Conservation (phyloP, 2,888 invertebrate species). For the Masnerella sp. region DNA sequence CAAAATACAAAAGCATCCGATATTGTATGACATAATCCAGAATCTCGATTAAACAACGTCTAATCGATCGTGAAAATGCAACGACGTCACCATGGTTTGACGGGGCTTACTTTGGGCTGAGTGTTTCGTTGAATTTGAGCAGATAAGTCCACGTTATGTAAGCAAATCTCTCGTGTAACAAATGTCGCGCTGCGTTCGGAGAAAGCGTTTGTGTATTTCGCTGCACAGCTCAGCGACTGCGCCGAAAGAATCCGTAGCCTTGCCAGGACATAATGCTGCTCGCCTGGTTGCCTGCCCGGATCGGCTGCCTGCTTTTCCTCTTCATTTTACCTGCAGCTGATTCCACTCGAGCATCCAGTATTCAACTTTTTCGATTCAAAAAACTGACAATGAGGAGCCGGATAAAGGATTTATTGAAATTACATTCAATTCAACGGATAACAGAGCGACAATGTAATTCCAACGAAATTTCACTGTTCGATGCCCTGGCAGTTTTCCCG, state of each 20-base stretch:
- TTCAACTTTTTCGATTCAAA: slow-evolving; percentile 60
- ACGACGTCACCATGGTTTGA: slow-evolving; percentile 22
- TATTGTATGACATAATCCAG: too few species aligned
- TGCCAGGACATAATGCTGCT: slow-evolving; percentile 50
- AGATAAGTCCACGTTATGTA: slow-evolving; percentile 49
- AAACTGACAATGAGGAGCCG: slow-evolving; percentile 57
- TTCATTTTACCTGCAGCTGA: slow-evolving; percentile 60
- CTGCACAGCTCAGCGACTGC: slow-evolving; percentile 49
- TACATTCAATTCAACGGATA: slow-evolving; percentile 58
- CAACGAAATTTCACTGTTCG: slow-evolving; percentile 55
- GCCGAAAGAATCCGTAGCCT: slow-evolving; percentile 55
- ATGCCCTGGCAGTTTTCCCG: slow-evolving; percentile 48
- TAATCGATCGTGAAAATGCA: slow-evolving; percentile 53
- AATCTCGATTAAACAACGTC: too few species aligned
- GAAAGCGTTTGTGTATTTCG: slow-evolving; percentile 53
- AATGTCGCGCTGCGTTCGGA: slow-evolving; percentile 56
- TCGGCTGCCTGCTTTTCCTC: slow-evolving; percentile 52
- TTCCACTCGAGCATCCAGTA: slow-evolving; percentile 60
- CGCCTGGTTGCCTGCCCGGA: slow-evolving; percentile 48
- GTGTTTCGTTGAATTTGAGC: slow-evolving; percentile 43
- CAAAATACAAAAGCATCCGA: too few species aligned
- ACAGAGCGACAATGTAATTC: slow-evolving; percentile 51
- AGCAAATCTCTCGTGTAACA: slow-evolving; percentile 57
- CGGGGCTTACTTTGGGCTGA: slow-evolving; percentile 6
- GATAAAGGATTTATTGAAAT: slow-evolving; percentile 62